phyloP scores from a whole-genome alignment of 2,113 vertebrate species.

The Nothocercus nigrocapillus region DNA sequence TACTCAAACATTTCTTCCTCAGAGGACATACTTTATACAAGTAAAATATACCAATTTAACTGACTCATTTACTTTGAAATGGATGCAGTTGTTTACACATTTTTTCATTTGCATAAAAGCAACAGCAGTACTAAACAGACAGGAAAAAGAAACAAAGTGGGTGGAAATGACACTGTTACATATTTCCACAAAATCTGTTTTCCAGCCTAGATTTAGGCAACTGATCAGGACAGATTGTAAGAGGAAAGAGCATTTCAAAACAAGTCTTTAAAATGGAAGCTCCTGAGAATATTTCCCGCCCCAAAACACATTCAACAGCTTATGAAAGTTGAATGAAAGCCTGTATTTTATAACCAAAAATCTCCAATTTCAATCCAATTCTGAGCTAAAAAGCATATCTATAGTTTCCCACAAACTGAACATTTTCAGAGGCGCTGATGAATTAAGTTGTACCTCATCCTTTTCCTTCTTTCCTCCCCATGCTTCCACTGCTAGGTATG shows the following conservation, averaged over 20 bases:
- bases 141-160: neutral
- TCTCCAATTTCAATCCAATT: neutral
- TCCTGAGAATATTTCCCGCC: neutral
- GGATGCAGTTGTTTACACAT: neutral
- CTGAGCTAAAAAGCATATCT: neutral
- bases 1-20: neutral
- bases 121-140: neutral
- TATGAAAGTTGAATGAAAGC: neutral
- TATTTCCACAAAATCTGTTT: neutral
- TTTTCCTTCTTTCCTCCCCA: neutral
- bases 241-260: neutral
- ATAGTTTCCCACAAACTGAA: neutral
- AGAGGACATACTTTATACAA: neutral
- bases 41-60: neutral
- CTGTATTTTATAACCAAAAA: neutral
- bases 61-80: neutral
- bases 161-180: neutral
- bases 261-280: neutral
- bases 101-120: neutral
- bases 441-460: neutral
- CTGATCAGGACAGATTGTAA: neutral
- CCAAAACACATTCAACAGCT: neutral
- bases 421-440: neutral
- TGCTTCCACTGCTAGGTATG: neutral
- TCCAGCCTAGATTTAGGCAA: neutral